Evolutionary conservation across 2,113 vertebrate species (phyloP), one percentile per base, ranked within the genome.

Genomic region (Tetrax tetrax): DNA sequence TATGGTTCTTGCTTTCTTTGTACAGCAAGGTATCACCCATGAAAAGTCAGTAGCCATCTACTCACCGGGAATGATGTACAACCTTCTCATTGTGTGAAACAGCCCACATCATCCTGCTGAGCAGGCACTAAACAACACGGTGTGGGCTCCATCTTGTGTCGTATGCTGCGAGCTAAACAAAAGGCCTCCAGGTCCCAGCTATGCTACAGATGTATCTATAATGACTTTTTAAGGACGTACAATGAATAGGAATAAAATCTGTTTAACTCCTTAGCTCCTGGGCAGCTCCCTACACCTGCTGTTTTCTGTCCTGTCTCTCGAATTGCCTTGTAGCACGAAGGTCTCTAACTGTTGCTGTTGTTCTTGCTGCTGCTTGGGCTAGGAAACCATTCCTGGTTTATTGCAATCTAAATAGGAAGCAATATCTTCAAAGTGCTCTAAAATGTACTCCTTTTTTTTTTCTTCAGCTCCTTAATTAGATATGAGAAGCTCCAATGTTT

Each of bases 181-280:
- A 74, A 94, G 56, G 28, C 65, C 20, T 71, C 60, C 1, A 27
- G 11, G 60, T 78, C 29, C 79, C 64, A n/a, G 25, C 41, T 75
- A 18, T 43, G 24, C 35, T 24, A 41, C 38, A 41, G 31, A 41
- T 54, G 61, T 81, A 33, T 56, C 41, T 63, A 14, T 63, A 60
- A 84, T 68, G 81, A 80, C 35, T 63, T 91, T 76, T 74, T 27
- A 72, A 92, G 53, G 65, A 37, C 85, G 43, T 79, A 21, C 66
- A 88, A 51, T 84, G 35, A 84, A 93, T 64, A 64, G 59, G 53
- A 69, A 20, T 50, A 57, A 66, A 83, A 87, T 79, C 57, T 63
- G 25, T 60, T 95, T 87, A 96, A 92, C 53, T 76, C 92, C 33
- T 72, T 84, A 81, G 33, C 41, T 81, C 71, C 90, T 37, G 27